These are phyloP conservation scores for Perognathus longimembris DNA, from an alignment of 2,113 vertebrate species.

Conservation along the genomic window DNA sequence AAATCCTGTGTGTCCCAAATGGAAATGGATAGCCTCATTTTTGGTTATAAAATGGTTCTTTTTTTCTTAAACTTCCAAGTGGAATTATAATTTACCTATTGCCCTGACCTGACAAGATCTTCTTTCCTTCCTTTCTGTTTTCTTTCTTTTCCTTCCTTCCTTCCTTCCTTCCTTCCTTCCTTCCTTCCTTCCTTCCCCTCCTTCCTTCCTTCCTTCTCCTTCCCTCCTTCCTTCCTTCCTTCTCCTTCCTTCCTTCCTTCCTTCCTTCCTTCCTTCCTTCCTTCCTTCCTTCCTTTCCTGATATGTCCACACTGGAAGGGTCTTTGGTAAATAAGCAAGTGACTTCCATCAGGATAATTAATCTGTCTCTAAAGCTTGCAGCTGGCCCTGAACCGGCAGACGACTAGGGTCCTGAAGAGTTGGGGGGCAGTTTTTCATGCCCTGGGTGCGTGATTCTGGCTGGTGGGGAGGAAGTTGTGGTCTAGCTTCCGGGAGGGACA, in stretches of 20 bases:
- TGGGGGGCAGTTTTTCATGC: not conserved
- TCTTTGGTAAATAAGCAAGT: not conserved
- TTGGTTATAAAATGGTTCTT: not conserved
- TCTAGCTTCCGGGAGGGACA: not conserved
- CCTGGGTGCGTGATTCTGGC: not conserved
- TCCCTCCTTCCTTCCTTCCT: too few relatives aligned
- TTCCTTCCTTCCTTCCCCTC: too few relatives aligned
- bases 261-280: too few relatives aligned
- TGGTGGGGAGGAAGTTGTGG: not conserved
- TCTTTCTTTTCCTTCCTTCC: too few relatives aligned
- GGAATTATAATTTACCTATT: not conserved
- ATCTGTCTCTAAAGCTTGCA: not conserved
- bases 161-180: too few relatives aligned
- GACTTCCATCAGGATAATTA: not conserved
- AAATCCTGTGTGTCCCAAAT: not conserved
- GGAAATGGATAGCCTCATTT: not conserved
- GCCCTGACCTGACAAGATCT: not conserved
- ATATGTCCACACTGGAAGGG: too few relatives aligned
- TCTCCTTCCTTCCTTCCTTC: too few relatives aligned
- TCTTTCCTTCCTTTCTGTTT: too few relatives aligned
- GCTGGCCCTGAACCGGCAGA: not conserved
- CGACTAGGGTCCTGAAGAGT: not conserved
- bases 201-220: too few relatives aligned
- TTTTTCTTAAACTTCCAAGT: not conserved
- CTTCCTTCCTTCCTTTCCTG: too few relatives aligned